Evolutionary conservation across 2,888 invertebrate species (phyloP), one percentile per base, ranked within the genome.

Genomic region (Stomorhina lunata): DNA sequence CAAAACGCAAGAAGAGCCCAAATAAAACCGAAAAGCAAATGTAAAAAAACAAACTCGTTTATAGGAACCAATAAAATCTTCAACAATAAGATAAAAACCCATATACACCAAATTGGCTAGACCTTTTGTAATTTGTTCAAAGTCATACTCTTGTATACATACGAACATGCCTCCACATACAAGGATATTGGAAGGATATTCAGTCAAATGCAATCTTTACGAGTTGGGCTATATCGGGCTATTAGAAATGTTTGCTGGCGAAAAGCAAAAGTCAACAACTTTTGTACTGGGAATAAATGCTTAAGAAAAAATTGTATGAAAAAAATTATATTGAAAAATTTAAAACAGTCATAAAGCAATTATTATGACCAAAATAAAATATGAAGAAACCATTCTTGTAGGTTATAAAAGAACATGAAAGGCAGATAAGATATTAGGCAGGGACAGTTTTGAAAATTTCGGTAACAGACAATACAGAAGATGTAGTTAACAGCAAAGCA

Each of bases 191-290:
- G 45, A 45, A 48, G n/a, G n/a, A n/a, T n/a, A n/a, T n/a, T n/a
- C n/a, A n/a, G n/a, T n/a, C n/a, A n/a, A n/a, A n/a, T n/a, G n/a
- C 32, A 48, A 20, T 9, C 25, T 34, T n/a, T 6, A 22, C 37
- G 20, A 72, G 37, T 59, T 17, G 27, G 40, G n/a, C 27, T 34
- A n/a, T 48, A 57, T 45, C 48, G 34, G 59, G n/a, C n/a, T 27
- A 34, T 69, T 63, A 10, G 15, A 48, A 68, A 72, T n/a, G 53
- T 34, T 63, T 68, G 40, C 65, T 73, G 55, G 65, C 68, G 69
- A 75, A 76, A 79, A 71, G 43, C 75, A 75, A 82, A 82, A 82
- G 82, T 79, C 75, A 82, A 82, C 65, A 71, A 71, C 63, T 66
- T 75, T 65, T 27, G 6, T 40, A 32, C 27, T 43, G 25, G 22